Base-by-base conservation (phyloP, 2,888 invertebrate species). In the Microplitis manilae region DNA sequence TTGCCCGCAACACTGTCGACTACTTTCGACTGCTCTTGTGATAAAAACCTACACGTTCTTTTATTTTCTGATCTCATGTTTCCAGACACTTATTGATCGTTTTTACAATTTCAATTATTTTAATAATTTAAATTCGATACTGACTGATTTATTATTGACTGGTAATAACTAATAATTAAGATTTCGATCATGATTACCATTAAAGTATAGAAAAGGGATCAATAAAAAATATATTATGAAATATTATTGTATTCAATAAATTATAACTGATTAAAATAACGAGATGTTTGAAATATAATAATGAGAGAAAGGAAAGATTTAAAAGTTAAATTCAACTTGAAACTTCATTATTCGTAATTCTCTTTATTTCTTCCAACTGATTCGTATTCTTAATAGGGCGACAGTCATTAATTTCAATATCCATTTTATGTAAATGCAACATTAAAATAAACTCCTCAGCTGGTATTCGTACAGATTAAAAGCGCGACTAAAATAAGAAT, bases 331-430 rank as follows among this genome's bases (percentile, higher is more conserved):
- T 88, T 87, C 85, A 78, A 84, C 83, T 50, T 82, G 83, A 84
- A 86, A 87, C 86, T 88, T 87, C 88, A 87, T 89, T 89, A 88
- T 85, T 86, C 85, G 82, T 85, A 85, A 88, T 89, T 88, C 88
- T 86, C 86, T 87, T 68, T 65, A 60, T 76, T 76, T 40, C 59
- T 62, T 64, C 41, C 15, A 65, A 67, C 67, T 84, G 85, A 83
- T 83, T 84, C 84, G 88, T 87, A 89, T 89, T 87, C 86, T 85
- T 88, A 89, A 89, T 88, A 9, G 86, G 88, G 86, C 85, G 86
- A 86, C 87, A 87, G 88, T 88, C 88, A 89, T 89, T 88, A 87
- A 88, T 89, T 89, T 88, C 88, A 88, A 89, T 89, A 88, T 89
- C 87, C 87, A 87, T 87, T 89, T 88, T 88, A 88, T 89, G 87